Conservation (phyloP, 64 coral and sea anemone genomes). For the Pocillopora damicornis region DNA sequence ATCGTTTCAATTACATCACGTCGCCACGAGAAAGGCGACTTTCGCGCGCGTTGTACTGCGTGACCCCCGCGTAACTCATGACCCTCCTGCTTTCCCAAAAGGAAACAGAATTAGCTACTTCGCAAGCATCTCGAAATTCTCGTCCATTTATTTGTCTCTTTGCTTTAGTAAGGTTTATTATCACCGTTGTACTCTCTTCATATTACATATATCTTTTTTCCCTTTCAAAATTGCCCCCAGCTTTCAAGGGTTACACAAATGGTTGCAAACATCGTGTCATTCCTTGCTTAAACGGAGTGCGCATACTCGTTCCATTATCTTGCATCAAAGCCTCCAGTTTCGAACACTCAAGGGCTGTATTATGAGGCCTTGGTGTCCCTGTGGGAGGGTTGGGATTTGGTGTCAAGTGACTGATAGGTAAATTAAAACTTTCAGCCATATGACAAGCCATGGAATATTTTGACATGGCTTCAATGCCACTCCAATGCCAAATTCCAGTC, state of each 20-base stretch:
- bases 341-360: slow-evolving; percentile 54
- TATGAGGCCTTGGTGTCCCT: slow-evolving; percentile 64
- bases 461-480: slow-evolving; percentile 64
- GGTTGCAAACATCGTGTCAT: slow-evolving; percentile 64
- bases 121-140: too few species aligned
- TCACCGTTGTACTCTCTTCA: too few species aligned
- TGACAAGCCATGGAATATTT: slow-evolving; percentile 77
- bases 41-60: too few species aligned
- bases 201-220: too few species aligned
- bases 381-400: slow-evolving; percentile 51
- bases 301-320: slow-evolving; percentile 10
- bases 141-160: too few species aligned
- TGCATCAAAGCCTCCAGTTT: slow-evolving; percentile 45
- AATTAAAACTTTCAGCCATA: slow-evolving; percentile 66
- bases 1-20: too few species aligned
- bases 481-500: slow-evolving; percentile 84
- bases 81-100: too few species aligned
- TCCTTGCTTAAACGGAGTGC: slow-evolving; percentile 64
- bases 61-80: too few species aligned
- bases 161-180: too few species aligned
- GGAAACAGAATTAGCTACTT: too few species aligned
- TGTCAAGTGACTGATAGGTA: slow-evolving; percentile 56
- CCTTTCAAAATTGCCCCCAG: too few species aligned
- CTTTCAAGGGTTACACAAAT: slow-evolving; percentile 29
- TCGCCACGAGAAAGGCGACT: too few species aligned